A percentile compares a stretch with the other conserved stretches of the same genome.
These are phyloP conservation scores for Polydrusus pterygomalis DNA, from an alignment of 2,888 invertebrate genomes.

Conservation along the genomic window DNA sequence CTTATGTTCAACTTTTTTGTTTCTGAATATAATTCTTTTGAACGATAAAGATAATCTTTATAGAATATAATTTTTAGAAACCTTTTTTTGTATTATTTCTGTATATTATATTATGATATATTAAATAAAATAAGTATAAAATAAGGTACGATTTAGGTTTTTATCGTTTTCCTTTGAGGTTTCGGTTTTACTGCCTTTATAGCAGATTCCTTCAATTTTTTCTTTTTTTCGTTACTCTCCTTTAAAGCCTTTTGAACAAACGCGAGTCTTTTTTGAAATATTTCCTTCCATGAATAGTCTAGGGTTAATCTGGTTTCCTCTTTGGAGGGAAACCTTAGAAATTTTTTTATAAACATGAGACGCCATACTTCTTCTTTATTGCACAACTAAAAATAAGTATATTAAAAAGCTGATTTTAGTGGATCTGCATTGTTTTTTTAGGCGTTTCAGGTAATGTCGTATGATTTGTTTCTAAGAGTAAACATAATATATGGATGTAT, in stretches of 20 bases:
- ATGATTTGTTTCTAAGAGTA: too few relatives aligned
- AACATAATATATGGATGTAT: too few relatives aligned
- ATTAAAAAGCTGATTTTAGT: neutral
- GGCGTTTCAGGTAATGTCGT: too few relatives aligned
- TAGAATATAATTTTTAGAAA: too few relatives aligned
- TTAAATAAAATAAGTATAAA: too few relatives aligned
- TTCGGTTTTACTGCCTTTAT: neutral
- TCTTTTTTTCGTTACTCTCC: constrained; percentile 33
- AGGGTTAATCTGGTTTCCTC: constrained; percentile 57
- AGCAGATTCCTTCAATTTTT: neutral
- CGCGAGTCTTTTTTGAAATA: constrained; percentile 53
- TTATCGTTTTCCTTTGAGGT: neutral
- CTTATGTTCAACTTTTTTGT: too few relatives aligned
- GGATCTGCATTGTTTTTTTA: neutral
- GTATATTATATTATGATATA: too few relatives aligned
- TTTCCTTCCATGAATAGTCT: constrained; percentile 57
- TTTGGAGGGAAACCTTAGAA: constrained; percentile 55
- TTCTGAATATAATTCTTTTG: too few relatives aligned
- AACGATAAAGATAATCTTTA: too few relatives aligned
- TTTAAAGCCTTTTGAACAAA: constrained; percentile 50
- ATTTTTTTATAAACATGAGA: constrained; percentile 56
- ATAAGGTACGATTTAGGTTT: neutral
- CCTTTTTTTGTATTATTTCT: too few relatives aligned
- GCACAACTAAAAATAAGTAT: constrained; percentile 53
- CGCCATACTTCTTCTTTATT: constrained; percentile 58